phyloP scores from a whole-genome alignment of 2,797 vertebrate genomes.

The Scolopax rusticola region DNA sequence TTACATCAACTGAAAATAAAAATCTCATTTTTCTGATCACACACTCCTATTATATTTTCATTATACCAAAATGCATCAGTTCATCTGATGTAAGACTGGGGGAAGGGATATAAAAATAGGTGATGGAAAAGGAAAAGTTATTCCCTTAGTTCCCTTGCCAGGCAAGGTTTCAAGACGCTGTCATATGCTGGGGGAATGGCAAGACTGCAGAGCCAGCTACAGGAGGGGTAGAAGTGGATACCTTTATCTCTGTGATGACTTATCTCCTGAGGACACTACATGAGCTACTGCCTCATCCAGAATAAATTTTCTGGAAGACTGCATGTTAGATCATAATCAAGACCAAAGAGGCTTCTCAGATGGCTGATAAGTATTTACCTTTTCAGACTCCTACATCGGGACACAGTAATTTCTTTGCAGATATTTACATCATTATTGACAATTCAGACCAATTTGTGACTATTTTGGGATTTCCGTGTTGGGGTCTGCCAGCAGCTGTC shows the following conservation, averaged over 20 bases:
- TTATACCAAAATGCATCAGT: not conserved
- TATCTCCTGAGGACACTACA: not conserved
- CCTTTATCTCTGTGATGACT: not conserved
- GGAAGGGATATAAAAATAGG: not conserved
- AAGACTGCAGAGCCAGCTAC: not conserved
- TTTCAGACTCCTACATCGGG: not conserved
- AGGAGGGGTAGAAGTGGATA: not conserved
- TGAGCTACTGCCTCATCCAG: not conserved
- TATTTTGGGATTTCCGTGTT: not conserved
- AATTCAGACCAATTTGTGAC: not conserved
- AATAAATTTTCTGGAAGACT: not conserved
- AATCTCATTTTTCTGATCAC: conserved; percentile 19
- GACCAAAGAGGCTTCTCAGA: not conserved
- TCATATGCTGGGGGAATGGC: not conserved
- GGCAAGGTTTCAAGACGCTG: not conserved
- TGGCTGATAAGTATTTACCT: not conserved
- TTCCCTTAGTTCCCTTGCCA: not conserved
- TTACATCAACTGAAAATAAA: not conserved
- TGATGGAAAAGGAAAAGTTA: not conserved
- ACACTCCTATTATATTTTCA: not conserved
- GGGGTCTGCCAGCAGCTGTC: not conserved
- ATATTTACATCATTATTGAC: not conserved
- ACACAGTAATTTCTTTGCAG: not conserved
- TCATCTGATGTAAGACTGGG: not conserved
- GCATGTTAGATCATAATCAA: not conserved